phyloP scores from a whole-genome alignment of 2,888 invertebrate species.

The Amphipyra tragopoginis region DNA sequence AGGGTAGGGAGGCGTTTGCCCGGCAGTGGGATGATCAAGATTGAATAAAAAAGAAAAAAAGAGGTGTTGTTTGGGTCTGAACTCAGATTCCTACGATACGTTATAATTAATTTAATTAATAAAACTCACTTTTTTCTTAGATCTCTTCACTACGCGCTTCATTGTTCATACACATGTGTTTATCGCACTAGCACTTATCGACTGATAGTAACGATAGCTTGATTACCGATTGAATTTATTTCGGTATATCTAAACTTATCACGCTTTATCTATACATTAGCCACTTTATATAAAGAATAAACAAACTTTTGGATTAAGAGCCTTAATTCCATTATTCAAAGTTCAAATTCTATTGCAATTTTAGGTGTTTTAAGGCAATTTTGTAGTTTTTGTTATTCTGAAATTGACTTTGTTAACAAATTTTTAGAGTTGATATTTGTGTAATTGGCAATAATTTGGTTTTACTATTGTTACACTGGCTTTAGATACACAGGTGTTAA shows the following conservation, averaged over 20 bases:
- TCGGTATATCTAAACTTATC: slow-evolving; percentile 45
- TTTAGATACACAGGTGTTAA: slow-evolving; percentile 34
- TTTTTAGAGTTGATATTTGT: slow-evolving; percentile 21
- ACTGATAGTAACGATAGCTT: slow-evolving; percentile 44
- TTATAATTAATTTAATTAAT: neutral
- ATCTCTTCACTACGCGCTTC: slow-evolving; percentile 40
- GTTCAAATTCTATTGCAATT: neutral
- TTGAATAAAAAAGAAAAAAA: too few species aligned
- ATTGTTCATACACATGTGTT: slow-evolving; percentile 26
- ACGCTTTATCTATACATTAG: slow-evolving; percentile 25
- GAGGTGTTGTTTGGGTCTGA: too few species aligned
- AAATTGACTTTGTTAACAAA: slow-evolving; percentile 10
- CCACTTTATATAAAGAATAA: neutral
- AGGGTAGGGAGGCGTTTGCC: too few species aligned
- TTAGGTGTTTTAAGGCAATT: neutral
- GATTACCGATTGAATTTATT: slow-evolving; percentile 54
- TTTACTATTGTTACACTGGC: neutral
- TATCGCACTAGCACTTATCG: slow-evolving; percentile 45
- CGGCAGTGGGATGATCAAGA: too few species aligned
- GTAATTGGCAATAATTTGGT: neutral
- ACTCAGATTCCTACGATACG: too few species aligned
- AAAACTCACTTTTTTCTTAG: slow-evolving; percentile 61
- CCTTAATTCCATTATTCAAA: fast-evolving
- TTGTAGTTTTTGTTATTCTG: neutral
- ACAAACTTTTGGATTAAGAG: neutral